A percentile compares a stretch with the other conserved stretches of the same genome.
Evolutionary conservation across 1,140 invertebrate species (phyloP).

Genomic region (Leptinotarsa texana): DNA sequence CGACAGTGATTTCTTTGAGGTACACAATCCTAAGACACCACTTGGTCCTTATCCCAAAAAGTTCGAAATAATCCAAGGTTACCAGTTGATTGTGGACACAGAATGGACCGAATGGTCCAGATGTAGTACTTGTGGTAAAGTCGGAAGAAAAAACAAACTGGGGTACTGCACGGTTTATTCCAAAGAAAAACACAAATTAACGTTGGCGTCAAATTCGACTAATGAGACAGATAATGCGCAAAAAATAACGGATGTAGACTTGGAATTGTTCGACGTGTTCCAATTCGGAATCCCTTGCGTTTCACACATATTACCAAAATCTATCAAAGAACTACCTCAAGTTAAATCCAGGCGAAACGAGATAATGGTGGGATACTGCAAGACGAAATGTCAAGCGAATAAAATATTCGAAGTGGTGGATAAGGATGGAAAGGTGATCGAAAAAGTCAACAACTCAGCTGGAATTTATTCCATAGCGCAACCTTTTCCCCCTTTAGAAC

Average conservation of each 20-base stretch:
- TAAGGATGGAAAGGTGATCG: conserved; percentile 59
- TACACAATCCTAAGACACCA: conserved; percentile 48
- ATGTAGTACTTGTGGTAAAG: conserved; percentile 65
- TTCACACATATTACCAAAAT: conserved; percentile 59
- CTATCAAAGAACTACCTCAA: conserved; percentile 52
- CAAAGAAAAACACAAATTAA: conserved; percentile 22
- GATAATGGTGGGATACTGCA: conserved; percentile 63
- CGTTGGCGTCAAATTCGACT: neutral
- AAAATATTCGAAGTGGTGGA: conserved; percentile 61
- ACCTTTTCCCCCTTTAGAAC: conserved; percentile 56
- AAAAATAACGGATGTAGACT: conserved; percentile 29
- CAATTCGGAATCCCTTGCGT: conserved; percentile 65
- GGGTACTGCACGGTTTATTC: conserved; percentile 62
- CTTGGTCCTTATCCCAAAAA: conserved; percentile 44
- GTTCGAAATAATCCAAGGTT: conserved; percentile 45
- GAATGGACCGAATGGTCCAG: conserved; percentile 64
- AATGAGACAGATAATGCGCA: neutral
- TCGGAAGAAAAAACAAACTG: conserved; percentile 60
- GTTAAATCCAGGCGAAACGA: conserved; percentile 60
- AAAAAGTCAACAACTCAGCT: conserved; percentile 65
- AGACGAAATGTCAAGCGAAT: conserved; percentile 61
- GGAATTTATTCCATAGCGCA: conserved; percentile 63
- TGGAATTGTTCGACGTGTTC: conserved; percentile 56
- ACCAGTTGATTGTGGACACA: conserved; percentile 55
- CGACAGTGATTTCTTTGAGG: conserved; percentile 34